Conservation (phyloP, 2,888 invertebrate species). For the Ochropleura plecta region DNA sequence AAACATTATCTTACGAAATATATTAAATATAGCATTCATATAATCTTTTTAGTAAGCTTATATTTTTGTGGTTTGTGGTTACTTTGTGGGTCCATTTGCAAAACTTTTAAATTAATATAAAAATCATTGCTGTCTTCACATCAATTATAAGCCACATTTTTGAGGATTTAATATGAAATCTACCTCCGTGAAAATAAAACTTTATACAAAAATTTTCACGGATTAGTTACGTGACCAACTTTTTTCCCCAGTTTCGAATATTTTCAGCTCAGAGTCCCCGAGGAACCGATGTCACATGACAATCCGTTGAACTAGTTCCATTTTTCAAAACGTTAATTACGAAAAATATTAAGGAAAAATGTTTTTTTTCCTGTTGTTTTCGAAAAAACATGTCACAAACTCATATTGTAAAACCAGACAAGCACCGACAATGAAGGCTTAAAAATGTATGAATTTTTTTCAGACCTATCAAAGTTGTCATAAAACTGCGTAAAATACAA, state of each 20-base stretch:
- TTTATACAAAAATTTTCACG: slow-evolving; percentile 26
- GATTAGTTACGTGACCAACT: slow-evolving; percentile 43
- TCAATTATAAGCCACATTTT: neutral
- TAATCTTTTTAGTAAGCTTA: too few species aligned
- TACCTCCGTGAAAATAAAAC: slow-evolving; percentile 16
- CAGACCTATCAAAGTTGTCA: slow-evolving; percentile 32
- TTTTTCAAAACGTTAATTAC: slow-evolving; percentile 46
- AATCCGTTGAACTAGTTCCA: slow-evolving; percentile 53
- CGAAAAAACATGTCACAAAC: slow-evolving; percentile 16
- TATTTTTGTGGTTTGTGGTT: neutral
- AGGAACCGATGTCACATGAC: slow-evolving; percentile 48
- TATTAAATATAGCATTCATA: neutral
- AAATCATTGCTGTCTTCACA: too few species aligned
- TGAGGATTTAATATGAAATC: neutral
- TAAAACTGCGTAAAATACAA: slow-evolving; percentile 59
- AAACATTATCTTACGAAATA: neutral
- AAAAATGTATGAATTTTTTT: slow-evolving; percentile 37
- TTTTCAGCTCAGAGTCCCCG: slow-evolving; percentile 43
- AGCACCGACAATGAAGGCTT: slow-evolving; percentile 2
- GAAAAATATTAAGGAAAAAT: slow-evolving; percentile 25
- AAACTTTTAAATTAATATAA: neutral
- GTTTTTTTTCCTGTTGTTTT: neutral
- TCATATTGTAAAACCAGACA: slow-evolving; percentile 25
- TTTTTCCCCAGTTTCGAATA: slow-evolving; percentile 43
- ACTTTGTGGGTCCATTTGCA: neutral